Conservation (phyloP, 1,140 invertebrate genomes). For the Meloidogyne exigua region DNA sequence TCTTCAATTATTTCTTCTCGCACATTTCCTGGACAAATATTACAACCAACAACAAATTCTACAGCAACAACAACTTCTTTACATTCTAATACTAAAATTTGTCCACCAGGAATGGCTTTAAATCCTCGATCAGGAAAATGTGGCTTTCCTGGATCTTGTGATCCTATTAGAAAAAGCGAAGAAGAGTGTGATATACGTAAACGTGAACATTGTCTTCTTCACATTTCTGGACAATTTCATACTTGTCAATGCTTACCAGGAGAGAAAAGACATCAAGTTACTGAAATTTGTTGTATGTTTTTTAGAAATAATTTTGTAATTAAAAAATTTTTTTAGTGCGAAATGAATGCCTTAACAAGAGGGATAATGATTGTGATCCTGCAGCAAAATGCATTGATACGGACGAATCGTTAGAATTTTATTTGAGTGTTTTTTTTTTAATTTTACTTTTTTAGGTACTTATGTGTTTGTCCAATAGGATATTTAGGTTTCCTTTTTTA, state of each 20-base stretch:
- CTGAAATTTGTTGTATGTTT: constrained; percentile 59
- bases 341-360: constrained; percentile 54
- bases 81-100: constrained; percentile 22
- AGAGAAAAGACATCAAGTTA: constrained; percentile 58
- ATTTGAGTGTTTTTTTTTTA: neutral
- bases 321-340: constrained; percentile 43
- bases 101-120: constrained; percentile 48
- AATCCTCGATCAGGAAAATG: constrained; percentile 54
- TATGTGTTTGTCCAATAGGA: constrained; percentile 57
- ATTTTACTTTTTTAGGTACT: constrained; percentile 28
- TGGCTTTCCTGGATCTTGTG: constrained; percentile 56
- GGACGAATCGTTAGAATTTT: constrained; percentile 44
- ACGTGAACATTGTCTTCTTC: constrained; percentile 57
- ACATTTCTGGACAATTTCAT: constrained; percentile 57
- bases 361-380: constrained; percentile 58
- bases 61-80: constrained; percentile 29
- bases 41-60: neutral
- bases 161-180: constrained; percentile 41
- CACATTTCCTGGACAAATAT: neutral
- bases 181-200: constrained; percentile 57
- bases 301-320: neutral
- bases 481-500: constrained; percentile 25
- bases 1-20: neutral
- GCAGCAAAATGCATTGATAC: constrained; percentile 60
- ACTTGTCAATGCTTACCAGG: constrained; percentile 56